These are phyloP conservation scores for Agrochola lychnidis DNA, from an alignment of 2,888 invertebrate genomes.

Conservation along the genomic window DNA sequence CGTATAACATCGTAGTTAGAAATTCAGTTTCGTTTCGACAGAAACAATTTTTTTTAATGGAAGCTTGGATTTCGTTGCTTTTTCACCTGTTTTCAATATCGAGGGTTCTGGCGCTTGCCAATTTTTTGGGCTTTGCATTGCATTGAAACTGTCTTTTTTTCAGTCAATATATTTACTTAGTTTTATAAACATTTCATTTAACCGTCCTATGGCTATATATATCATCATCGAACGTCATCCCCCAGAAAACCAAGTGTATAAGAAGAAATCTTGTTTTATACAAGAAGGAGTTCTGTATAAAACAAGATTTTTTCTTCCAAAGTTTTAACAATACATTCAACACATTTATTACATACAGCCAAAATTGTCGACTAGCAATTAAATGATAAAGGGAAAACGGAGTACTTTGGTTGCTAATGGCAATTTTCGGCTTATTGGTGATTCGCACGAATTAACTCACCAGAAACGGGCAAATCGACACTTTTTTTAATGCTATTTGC, in stretches of 20 bases:
- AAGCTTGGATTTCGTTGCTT: background rate
- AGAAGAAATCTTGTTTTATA: background rate
- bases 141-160: background rate
- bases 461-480: too few relatives aligned
- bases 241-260: background rate
- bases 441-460: too few relatives aligned
- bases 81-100: constrained; percentile 14
- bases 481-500: too few relatives aligned
- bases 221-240: too few relatives aligned
- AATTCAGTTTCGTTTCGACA: constrained; percentile 22
- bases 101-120: too few relatives aligned
- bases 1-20: constrained; percentile 14
- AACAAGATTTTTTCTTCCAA: too few relatives aligned
- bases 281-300: too few relatives aligned
- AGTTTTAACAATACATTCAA: too few relatives aligned
- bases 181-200: background rate
- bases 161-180: background rate
- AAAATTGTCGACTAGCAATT: background rate
- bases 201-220: background rate
- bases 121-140: background rate
- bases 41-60: background rate
- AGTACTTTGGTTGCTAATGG: too few relatives aligned
- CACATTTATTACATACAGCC: too few relatives aligned
- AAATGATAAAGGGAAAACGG: background rate
- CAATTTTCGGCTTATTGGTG: too few relatives aligned